phyloP scores from a whole-genome alignment of 2,113 vertebrate genomes.

The Aptenodytes forsteri region DNA sequence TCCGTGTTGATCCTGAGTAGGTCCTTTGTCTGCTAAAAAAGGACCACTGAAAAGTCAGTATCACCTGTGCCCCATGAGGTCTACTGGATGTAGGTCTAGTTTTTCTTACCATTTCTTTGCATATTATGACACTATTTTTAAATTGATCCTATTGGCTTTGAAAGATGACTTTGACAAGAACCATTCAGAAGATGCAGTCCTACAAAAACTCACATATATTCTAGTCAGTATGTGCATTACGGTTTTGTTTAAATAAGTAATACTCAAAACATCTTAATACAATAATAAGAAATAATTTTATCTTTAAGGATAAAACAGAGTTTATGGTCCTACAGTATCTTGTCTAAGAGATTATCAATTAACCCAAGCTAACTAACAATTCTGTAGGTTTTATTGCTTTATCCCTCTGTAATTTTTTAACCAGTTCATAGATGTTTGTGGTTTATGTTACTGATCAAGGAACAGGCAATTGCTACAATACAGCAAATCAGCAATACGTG shows the following conservation, averaged over 20 bases:
- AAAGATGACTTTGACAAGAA: background rate
- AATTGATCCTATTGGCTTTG: background rate
- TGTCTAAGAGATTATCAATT: background rate
- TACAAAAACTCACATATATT: background rate
- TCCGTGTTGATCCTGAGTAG: background rate
- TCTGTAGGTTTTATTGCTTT: background rate
- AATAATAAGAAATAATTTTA: background rate
- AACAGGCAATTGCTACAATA: background rate
- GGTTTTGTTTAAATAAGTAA: background rate
- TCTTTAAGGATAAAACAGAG: background rate
- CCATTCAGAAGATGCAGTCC: background rate
- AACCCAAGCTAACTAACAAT: background rate
- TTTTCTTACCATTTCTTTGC: background rate
- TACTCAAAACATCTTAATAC: background rate
- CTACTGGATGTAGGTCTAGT: background rate
- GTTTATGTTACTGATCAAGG: background rate
- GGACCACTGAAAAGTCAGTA: background rate
- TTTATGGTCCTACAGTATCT: background rate
- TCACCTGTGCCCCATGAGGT: background rate
- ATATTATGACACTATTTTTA: background rate
- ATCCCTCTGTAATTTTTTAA: background rate
- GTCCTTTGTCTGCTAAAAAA: background rate
- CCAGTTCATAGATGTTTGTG: rapidly evolving
- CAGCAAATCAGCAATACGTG: background rate
- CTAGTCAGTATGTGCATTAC: background rate